These are phyloP conservation scores for Hybos culiciformis DNA, from an alignment of 2,888 invertebrate species.

Conservation along the genomic window DNA sequence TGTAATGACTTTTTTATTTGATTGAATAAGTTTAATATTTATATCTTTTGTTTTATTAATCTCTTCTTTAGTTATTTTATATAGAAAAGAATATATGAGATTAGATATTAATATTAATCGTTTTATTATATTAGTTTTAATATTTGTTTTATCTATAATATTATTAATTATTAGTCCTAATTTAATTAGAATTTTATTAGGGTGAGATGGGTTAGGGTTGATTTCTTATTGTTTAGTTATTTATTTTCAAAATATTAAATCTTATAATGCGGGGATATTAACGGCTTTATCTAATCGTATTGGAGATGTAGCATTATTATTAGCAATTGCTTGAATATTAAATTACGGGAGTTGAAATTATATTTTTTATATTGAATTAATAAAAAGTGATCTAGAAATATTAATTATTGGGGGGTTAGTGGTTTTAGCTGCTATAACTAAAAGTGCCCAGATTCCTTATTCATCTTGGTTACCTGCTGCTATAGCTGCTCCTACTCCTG, in stretches of 20 bases:
- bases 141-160: slow-evolving; percentile 54
- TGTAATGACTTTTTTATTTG: slow-evolving; percentile 44
- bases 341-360: slow-evolving; percentile 43
- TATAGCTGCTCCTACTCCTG: slow-evolving; percentile 58
- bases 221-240: slow-evolving; percentile 54
- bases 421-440: slow-evolving; percentile 49
- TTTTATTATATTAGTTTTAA: slow-evolving; percentile 49
- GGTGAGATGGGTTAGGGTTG: slow-evolving; percentile 60
- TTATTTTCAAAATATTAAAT: slow-evolving; percentile 44
- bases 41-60: slow-evolving; percentile 49
- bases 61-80: slow-evolving; percentile 50
- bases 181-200: slow-evolving; percentile 55
- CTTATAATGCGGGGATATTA: slow-evolving; percentile 56
- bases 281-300: slow-evolving; percentile 60
- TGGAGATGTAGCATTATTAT: slow-evolving; percentile 54
- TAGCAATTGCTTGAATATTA: slow-evolving; percentile 44
- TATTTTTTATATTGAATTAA: slow-evolving; percentile 41
- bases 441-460: slow-evolving; percentile 48
- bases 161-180: slow-evolving; percentile 54
- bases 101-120: slow-evolving; percentile 44
- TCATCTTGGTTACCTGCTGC: slow-evolving; percentile 60
- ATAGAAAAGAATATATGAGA: slow-evolving; percentile 48
- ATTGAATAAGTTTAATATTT: slow-evolving; percentile 52
- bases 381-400: slow-evolving; percentile 36
- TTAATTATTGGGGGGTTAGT: slow-evolving; percentile 36